Base-by-base conservation (phyloP, 2,888 invertebrate species). In the Eupelmus urozonus region DNA sequence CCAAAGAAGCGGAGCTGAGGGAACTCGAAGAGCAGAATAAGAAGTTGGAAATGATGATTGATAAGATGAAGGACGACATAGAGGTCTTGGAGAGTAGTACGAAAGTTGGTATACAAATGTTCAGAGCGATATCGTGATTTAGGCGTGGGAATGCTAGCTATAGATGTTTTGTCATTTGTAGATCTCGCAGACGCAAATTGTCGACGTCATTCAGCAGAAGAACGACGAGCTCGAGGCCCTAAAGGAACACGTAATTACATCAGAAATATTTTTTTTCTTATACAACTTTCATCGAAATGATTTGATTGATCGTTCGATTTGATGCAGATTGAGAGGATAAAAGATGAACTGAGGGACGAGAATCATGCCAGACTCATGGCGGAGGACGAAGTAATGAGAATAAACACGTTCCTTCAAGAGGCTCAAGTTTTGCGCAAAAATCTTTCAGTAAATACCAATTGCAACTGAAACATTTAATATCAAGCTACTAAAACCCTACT, bases 1-100 rank as follows among this genome's bases (percentile, higher is more conserved):
- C 82, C 4, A 87, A 83, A 63, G 84, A 87, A 27, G 82, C 82
- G 2, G 87, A 87, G 51, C 29, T 87, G 34, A 83, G 85, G 16
- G 85, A 87, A 63, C 63, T 85, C 4, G 81, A 80, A 27, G 83
- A 84, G 5, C 51, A 83, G 16, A 85, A 84, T 57, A 81, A 57
- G 25, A 81, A 83, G 13, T 80, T 88, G 11, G 81, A 85, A 57
- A 11, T 40, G 51, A 4, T 79, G 73, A 27, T 70, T 16, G 59
- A 76, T 2, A 69, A 80, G 20, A 25, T 80, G 76, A 72, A 55
- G 20, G n/a, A 25, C 2, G 69, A 76, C 13, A 63, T 78, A 11
- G 53, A 78, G 1, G 1, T 59, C 4, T 4, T 80, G 25, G 71
- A 78, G 65, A 60, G 40, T 16, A 76, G 55, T 20, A 57, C 75